Evolutionary conservation across 64 coral and sea anemone genomes (phyloP).

Genomic region (Montipora sp.): DNA sequence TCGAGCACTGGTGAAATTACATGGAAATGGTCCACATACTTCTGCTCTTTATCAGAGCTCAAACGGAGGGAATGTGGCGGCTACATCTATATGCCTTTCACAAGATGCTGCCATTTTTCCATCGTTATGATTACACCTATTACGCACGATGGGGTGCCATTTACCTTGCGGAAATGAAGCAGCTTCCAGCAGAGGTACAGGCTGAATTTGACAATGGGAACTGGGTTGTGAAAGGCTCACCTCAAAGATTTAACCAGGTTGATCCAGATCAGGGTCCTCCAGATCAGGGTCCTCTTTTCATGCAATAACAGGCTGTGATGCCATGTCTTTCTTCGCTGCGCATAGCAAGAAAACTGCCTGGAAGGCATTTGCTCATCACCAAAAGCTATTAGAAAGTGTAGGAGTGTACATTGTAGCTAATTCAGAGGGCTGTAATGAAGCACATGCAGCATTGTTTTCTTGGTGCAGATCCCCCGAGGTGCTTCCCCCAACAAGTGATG

Average conservation of each 20-base stretch:
- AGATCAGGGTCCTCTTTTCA: not conserved
- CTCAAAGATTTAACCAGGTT: constrained; percentile 56
- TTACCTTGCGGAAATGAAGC: constrained; percentile 73
- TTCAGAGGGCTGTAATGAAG: constrained; percentile 37
- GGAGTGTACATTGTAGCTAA: constrained; percentile 23
- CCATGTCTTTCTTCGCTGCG: too few species aligned
- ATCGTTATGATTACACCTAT: constrained; percentile 61
- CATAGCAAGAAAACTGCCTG: too few species aligned
- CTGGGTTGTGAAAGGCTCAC: constrained; percentile 61
- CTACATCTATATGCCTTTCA: constrained; percentile 65
- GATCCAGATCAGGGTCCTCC: constrained; percentile 12
- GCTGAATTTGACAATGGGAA: constrained; percentile 61
- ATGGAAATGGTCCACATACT: constrained; percentile 61
- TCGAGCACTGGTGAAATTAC: constrained; percentile 55
- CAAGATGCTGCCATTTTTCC: constrained; percentile 64
- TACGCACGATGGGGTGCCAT: constrained; percentile 59
- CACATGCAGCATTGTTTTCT: constrained; percentile 39
- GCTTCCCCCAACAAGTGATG: constrained; percentile 49
- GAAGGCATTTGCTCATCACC: too few species aligned
- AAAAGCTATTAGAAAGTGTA: too few species aligned
- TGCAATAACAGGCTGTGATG: too few species aligned
- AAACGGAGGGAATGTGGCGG: constrained; percentile 63
- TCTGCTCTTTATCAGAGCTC: constrained; percentile 64
- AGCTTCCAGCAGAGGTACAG: constrained; percentile 54
- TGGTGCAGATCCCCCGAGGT: not conserved